Conservation (phyloP, 2,113 vertebrate genomes). For the Rhea americana region DNA sequence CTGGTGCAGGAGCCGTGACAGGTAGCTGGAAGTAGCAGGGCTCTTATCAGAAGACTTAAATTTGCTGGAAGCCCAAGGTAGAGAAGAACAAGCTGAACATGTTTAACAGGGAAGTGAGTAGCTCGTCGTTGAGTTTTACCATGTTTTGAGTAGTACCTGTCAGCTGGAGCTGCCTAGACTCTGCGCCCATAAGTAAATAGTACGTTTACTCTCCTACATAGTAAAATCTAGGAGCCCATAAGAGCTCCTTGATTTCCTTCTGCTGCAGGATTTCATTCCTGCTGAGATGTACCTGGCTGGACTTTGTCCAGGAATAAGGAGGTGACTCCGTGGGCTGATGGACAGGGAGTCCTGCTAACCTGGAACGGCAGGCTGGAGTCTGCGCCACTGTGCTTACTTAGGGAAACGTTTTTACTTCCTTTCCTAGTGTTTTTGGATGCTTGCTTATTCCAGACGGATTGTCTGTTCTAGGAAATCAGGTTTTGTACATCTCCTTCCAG, state of each 20-base stretch:
- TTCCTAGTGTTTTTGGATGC: not conserved
- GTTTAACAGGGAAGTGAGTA: not conserved
- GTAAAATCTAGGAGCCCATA: not conserved
- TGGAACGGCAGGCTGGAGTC: not conserved
- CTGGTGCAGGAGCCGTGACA: not conserved
- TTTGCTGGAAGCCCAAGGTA: not conserved
- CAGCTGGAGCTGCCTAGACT: not conserved
- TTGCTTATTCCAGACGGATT: not conserved
- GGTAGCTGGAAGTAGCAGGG: not conserved
- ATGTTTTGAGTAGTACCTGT: not conserved
- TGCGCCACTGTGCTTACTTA: not conserved
- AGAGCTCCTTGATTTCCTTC: not conserved
- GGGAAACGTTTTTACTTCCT: not conserved
- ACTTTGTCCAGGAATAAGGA: fast-evolving
- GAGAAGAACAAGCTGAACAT: not conserved
- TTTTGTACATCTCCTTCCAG: not conserved
- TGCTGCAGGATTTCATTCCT: not conserved
- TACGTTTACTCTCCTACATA: no score
- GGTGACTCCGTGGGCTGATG: not conserved
- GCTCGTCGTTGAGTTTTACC: not conserved
- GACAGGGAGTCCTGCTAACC: not conserved
- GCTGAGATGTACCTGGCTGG: fast-evolving
- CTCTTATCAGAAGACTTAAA: not conserved
- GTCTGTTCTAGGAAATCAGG: not conserved
- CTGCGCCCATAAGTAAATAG: no score